A percentile compares a stretch with the other conserved stretches of the same genome.
phyloP scores from a whole-genome alignment of 1,140 invertebrate species.

The Caenorhabditis latens region DNA sequence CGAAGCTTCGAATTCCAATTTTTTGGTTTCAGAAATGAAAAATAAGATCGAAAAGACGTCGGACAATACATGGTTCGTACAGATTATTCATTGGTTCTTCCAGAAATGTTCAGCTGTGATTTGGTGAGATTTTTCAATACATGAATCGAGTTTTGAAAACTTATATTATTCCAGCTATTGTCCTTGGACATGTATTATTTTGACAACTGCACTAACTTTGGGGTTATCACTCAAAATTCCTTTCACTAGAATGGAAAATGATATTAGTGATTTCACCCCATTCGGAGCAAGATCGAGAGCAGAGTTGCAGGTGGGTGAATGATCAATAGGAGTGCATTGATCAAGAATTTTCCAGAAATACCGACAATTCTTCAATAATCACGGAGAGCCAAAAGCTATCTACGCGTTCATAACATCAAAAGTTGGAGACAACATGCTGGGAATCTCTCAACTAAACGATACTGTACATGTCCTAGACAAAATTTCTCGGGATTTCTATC shows the following conservation, averaged over 20 bases:
- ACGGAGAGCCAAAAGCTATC: conserved; percentile 73
- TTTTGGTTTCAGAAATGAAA: conserved; percentile 12
- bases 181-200: conserved; percentile 64
- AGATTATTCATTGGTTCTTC: conserved; percentile 53
- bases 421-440: conserved; percentile 72
- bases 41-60: not conserved
- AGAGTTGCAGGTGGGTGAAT: conserved; percentile 68
- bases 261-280: conserved; percentile 76
- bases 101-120: conserved; percentile 30
- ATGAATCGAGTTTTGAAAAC: not conserved
- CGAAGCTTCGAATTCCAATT: not conserved
- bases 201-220: conserved; percentile 56
- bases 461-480: conserved; percentile 72
- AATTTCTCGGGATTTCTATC: conserved; percentile 69
- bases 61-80: conserved; percentile 55
- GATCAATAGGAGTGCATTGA: too few species aligned
- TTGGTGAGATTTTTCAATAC: not conserved
- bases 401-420: conserved; percentile 75
- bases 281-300: conserved; percentile 69
- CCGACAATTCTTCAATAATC: conserved; percentile 74
- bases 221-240: conserved; percentile 63
- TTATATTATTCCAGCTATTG: conserved; percentile 22
- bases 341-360: conserved; percentile 73
- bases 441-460: conserved; percentile 72
- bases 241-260: conserved; percentile 71